phyloP scores from a whole-genome alignment of 2,797 vertebrate genomes.

The Prunella strophiata region DNA sequence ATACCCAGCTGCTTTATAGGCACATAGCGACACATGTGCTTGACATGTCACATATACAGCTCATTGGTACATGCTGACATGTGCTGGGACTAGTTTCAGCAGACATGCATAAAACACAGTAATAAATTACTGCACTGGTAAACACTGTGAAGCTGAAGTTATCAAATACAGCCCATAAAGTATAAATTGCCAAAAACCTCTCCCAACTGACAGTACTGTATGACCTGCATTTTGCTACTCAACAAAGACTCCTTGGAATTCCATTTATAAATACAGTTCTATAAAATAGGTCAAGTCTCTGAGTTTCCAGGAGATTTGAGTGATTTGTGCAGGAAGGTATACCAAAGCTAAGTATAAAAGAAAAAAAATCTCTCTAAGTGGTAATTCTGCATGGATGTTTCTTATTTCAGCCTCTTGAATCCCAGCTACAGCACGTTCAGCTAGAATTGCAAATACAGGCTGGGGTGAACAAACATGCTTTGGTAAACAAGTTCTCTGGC shows the following conservation, averaged over 20 bases:
- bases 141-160: not conserved
- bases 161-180: not conserved
- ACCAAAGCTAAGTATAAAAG: not conserved
- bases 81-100: not conserved
- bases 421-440: constrained; percentile 51
- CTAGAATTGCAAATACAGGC: constrained; percentile 50
- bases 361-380: not conserved
- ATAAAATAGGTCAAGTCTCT: constrained; percentile 1
- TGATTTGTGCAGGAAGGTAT: not conserved
- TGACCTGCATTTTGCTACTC: not conserved
- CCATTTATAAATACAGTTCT: not conserved
- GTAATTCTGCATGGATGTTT: constrained; percentile 54
- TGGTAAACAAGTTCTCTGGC: constrained; percentile 56
- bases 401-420: constrained; percentile 42
- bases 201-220: not conserved
- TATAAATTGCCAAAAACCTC: not conserved
- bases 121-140: not conserved
- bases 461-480: constrained; percentile 27
- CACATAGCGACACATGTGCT: not conserved
- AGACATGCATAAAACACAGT: not conserved
- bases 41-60: not conserved
- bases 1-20: not conserved
- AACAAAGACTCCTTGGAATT: not conserved
- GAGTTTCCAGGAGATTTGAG: constrained; percentile 21
- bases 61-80: not conserved